Base-by-base conservation (phyloP, 2,797 vertebrate genomes). In the Syngnathus rostellatus region DNA sequence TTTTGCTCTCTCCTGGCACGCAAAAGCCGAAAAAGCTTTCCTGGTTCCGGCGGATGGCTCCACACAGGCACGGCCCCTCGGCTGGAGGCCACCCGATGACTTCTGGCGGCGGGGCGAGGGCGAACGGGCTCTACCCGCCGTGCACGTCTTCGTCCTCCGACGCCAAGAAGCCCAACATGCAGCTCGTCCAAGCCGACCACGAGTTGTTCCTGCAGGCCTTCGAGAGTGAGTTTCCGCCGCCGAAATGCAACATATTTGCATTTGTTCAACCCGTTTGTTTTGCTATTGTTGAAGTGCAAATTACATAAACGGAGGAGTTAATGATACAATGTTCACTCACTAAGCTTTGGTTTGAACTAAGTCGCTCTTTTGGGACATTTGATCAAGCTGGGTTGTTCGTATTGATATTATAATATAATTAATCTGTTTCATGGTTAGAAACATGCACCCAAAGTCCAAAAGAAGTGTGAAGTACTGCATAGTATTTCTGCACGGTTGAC, bases 161-260 rank as follows among this genome's bases (percentile, higher is more conserved):
- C 68, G 88, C 91, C 78, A 95, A 92, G 89, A 95, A 94, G 89
- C 92, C 92, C 85, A 96, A 91, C 89, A 93, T 95, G 92, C 94
- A 96, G 77, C 91, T 93, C 78, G 86, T 95, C 71, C 95, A 94
- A 90, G 94, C 93, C 83, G 95, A 97, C 92, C 95, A 97, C 88
- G 94, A 96, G 90, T 89, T 98, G 77, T 97, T 97, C 91, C 89
- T 98, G 69, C 94, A 95, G 91, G 94, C 94, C 87, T 98, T 98
- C 84, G 95, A 97, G 91, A 97, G 95, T 98, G 90, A 98, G 95
- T 93, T 68, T 31, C 31, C 31, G 31, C 31, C 31, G 31, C 1
- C 65, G 7, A 38, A 23, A 46, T 31, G 25, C 14, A 16, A 61
- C 3, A 23, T 61, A 41, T n/a, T 61, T 43, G 45, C 31, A 62